Percentiles rank a stretch among this genome's conserved stretches.
phyloP scores from a whole-genome alignment of 2,797 vertebrate species.

The Octomys mimax region DNA sequence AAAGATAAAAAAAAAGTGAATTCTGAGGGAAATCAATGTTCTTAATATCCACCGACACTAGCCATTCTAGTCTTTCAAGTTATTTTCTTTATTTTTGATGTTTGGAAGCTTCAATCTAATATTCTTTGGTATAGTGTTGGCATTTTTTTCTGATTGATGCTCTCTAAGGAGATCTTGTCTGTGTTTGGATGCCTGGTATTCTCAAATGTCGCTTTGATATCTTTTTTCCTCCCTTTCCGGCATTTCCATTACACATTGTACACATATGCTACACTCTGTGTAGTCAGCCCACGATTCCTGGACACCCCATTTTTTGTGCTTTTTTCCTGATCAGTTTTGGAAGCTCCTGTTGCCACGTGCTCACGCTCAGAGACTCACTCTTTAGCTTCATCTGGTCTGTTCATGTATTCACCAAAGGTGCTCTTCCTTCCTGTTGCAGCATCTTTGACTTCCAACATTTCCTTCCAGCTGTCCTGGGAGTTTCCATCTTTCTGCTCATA shows the following conservation, averaged over 20 bases:
- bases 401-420: neutral
- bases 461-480: neutral
- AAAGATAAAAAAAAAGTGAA: neutral
- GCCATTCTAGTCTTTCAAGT: neutral
- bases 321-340: neutral
- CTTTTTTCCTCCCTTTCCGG: neutral
- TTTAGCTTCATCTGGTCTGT: neutral
- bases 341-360: neutral
- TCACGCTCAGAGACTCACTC: neutral
- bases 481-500: neutral
- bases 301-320: neutral
- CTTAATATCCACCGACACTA: neutral
- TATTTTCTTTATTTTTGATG: neutral
- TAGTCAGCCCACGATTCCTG: neutral
- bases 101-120: neutral
- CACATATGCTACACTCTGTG: rapidly evolving
- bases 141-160: neutral
- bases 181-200: too few species aligned
- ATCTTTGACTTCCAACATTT: neutral
- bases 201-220: neutral
- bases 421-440: neutral
- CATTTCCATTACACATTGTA: neutral
- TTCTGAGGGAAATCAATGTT: neutral
- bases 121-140: neutral
- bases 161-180: neutral